Base-by-base conservation (phyloP, 2,888 invertebrate genomes). In the Teinopalpus imperialis region DNA sequence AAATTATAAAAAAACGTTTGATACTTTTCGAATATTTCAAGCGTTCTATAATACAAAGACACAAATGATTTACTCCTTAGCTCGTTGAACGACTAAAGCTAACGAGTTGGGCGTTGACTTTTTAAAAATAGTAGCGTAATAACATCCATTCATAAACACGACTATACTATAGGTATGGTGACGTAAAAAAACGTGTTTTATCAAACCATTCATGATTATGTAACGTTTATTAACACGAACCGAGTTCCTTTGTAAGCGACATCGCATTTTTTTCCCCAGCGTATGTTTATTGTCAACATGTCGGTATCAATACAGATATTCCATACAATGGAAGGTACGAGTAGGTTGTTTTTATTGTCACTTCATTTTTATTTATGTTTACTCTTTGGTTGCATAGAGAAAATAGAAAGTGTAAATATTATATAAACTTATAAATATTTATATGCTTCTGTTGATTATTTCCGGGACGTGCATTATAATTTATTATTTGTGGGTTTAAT, bases 181-280 rank as follows among this genome's bases (percentile, higher is more conserved):
- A 29, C 13, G 35, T 34, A 36, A 37, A 37, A 43, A 43, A 43
- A 37, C 36, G 24, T 37, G 43, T 37, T 31, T 9, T 37, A 43
- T 43, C 20, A n/a, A 29, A 10, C 18, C 23, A 37, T 36, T 43
- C 39, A 30, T 30, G 14, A 12, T 37, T 35, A 34, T 12, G 23
- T 37, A 43, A 43, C n/a, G 24, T 37, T 31, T 37, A 21, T 37
- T 35, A 35, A 14, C 14, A 30, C 24, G 30, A 8, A 43, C 36
- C 43, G 12, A 16, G 36, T 43, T 12, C 13, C 8, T 36, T 8
- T 24, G 24, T 18, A 1, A 3, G 18, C 20, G 18, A 32, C 9
- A 9, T 9, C 8, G 8, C 2, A 3, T n/a, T 14, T 40, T 21
- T 32, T 42, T 26, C n/a, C 30, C 12, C 2, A 27, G 27, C 12